Base-by-base conservation (phyloP, 2,113 vertebrate species). In the Halichoeres trimaculatus region DNA sequence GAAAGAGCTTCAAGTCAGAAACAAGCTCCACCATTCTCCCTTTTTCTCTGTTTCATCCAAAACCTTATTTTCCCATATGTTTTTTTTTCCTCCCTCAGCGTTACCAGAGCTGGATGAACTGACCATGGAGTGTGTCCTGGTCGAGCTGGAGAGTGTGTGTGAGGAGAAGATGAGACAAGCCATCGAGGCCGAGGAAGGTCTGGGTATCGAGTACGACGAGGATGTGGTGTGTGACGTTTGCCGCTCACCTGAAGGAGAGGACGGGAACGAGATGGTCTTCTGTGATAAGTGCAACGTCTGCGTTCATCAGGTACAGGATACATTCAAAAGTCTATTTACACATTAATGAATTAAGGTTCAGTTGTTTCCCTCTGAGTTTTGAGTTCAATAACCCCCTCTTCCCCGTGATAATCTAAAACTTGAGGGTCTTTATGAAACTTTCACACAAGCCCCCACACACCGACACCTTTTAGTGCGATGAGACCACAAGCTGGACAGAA, bases 241-340 rank as follows among this genome's bases (percentile, higher is more conserved):
- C 91, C 96, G 96, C 81, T 99, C 97, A 9, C 97, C 97, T 0
- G 98, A 99, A 89, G 97, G 97, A 0, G 98, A 99, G 84, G 98
- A 98, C 1, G 96, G 98, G 84, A 99, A 99, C 4, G 98, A 99
- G 93, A 99, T 99, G 98, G 98, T 99, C 45, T 99, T 99, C 81
- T 99, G 98, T 35, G 98, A 99, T 94, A 98, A 98, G 80, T 99
- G 98, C 93, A 97, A 99, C 5, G 95, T 99, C 88, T 99, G 98
- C 0, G 98, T 99, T 68, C 98, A 99, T 89, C 98, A 99, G 96
- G 98, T 98, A 74, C 30, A 6, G 90, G 82, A 8, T 38, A 38
- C 8, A 1, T 30, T 30, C n/a, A n/a, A n/a, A n/a, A n/a, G n/a
- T n/a, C n/a, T n/a, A n/a, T n/a, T n/a, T n/a, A n/a, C n/a, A n/a